Base-by-base conservation (phyloP, 2,888 invertebrate species). In the Ormyrus nitidulus region DNA sequence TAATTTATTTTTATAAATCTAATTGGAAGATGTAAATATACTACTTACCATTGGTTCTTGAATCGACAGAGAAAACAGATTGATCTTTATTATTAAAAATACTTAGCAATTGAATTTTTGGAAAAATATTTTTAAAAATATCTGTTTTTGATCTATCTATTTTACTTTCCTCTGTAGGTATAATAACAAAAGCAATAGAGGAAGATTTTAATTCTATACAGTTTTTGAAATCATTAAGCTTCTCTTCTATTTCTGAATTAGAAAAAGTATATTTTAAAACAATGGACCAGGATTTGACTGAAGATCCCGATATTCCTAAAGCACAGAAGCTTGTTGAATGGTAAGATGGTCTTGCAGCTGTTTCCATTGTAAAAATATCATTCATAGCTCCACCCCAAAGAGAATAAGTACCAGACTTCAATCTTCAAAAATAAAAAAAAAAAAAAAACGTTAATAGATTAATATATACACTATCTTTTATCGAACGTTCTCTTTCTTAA, bases 371-470 rank as follows among this genome's bases (percentile, higher is more conserved):
- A 19, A 79, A 81, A 62, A 81, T 61, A 11, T 81, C 81, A 19
- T 64, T 72, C 0, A 76, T 65, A n/a, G 69, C 68, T 65, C 76
- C 81, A 13, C 81, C 81, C 79, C 81, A 81, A 4, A 81, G 10
- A 0, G 79, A 64, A 51, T 79, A 81, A 3, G 64, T 66, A 44
- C 81, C 76, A 8, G 71, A 48, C 5, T 51, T 11, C 11, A 73
- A 79, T 54, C 81, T 81, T 64, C 10, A 56, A 19, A 44, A 58
- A 69, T 4, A 46, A 5, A 62, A 69, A 64, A 44, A 65, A 34
- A 34, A 34, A 34, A 34, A 34, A 34, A 34, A 34, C 5, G 56
- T 19, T 34, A 8, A 74, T 59, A 34, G 34, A 34, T 51, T 46
- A 11, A 66, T 56, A 61, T 10, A 58, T 56, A 46, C 19, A 11